These are phyloP conservation scores for Cyclargus thomasi DNA, from an alignment of 1,140 invertebrate genomes.

Conservation along the genomic window DNA sequence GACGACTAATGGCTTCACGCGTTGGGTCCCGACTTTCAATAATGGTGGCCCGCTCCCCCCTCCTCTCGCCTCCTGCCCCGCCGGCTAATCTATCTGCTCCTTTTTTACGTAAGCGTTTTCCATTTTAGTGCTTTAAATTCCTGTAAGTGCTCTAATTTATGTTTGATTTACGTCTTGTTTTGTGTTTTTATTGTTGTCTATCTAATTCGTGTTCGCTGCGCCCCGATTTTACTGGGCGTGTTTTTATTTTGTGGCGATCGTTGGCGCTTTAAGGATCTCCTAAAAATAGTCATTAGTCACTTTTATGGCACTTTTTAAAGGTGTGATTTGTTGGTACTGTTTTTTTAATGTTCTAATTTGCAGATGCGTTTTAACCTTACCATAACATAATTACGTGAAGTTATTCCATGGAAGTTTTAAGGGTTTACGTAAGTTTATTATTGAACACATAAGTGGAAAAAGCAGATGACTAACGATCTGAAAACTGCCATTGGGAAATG, in stretches of 20 bases:
- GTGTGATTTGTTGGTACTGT: neutral
- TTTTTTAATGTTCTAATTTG: neutral
- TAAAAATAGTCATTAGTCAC: neutral
- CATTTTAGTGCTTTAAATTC: slow-evolving; percentile 16
- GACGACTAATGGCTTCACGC: slow-evolving; percentile 66
- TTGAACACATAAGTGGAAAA: too few relatives aligned
- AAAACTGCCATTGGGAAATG: too few relatives aligned
- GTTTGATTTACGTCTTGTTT: neutral
- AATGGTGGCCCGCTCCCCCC: slow-evolving; percentile 44
- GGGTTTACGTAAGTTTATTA: too few relatives aligned
- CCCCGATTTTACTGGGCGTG: neutral
- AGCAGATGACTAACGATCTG: too few relatives aligned
- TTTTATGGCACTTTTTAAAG: neutral
- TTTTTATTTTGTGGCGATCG: neutral
- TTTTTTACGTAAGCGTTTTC: slow-evolving; percentile 38
- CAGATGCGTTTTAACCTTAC: too few relatives aligned
- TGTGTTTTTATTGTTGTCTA: neutral
- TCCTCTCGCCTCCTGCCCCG: slow-evolving; percentile 32
- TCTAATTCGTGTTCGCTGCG: neutral
- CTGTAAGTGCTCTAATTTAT: slow-evolving; percentile 20
- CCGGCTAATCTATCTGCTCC: slow-evolving; percentile 46
- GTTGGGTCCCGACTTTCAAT: slow-evolving; percentile 64
- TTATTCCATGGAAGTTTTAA: too few relatives aligned
- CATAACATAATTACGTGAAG: too few relatives aligned
- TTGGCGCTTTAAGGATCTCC: neutral